phyloP scores from a whole-genome alignment of 2,797 vertebrate species.

The Pseudochromis fuscus region DNA sequence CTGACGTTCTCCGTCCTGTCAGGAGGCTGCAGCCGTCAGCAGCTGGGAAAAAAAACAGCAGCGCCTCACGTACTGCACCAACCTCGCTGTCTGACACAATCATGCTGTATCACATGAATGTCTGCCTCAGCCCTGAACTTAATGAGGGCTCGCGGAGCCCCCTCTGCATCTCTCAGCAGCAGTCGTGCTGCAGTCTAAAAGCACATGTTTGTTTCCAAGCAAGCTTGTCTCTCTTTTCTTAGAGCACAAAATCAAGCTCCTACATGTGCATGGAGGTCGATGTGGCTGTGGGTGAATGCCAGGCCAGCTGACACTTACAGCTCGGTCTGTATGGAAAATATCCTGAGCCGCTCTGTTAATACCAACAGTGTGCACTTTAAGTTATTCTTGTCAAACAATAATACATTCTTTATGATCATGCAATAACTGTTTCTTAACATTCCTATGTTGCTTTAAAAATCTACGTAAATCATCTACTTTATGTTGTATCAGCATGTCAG shows the following conservation, averaged over 20 bases:
- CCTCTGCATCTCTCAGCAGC: slow-evolving; percentile 10
- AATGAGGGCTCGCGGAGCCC: slow-evolving; percentile 30
- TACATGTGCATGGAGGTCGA: not conserved
- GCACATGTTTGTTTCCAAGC: slow-evolving; percentile 2
- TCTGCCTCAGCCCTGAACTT: slow-evolving; percentile 23
- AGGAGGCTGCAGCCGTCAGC: slow-evolving; percentile 31
- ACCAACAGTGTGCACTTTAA: too few relatives aligned
- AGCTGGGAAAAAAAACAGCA: slow-evolving; percentile 12
- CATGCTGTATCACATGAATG: slow-evolving; percentile 17
- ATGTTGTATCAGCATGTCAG: too few relatives aligned
- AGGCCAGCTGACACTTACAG: not conserved
- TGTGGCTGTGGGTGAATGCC: not conserved
- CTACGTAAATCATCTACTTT: too few relatives aligned
- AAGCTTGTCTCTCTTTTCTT: not conserved
- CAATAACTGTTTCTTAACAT: too few relatives aligned
- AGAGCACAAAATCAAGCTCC: not conserved
- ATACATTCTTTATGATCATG: too few relatives aligned
- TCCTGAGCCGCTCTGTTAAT: too few relatives aligned
- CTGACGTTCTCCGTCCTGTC: slow-evolving; percentile 31
- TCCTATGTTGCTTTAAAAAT: too few relatives aligned
- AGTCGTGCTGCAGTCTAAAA: slow-evolving; percentile 1
- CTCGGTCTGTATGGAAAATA: too few relatives aligned
- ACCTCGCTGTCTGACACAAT: slow-evolving; percentile 37
- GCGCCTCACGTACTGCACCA: slow-evolving; percentile 8
- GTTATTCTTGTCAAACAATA: too few relatives aligned